Evolutionary conservation across 2,888 invertebrate genomes (phyloP).

Genomic region (Hirtodrosophila trivittata): DNA sequence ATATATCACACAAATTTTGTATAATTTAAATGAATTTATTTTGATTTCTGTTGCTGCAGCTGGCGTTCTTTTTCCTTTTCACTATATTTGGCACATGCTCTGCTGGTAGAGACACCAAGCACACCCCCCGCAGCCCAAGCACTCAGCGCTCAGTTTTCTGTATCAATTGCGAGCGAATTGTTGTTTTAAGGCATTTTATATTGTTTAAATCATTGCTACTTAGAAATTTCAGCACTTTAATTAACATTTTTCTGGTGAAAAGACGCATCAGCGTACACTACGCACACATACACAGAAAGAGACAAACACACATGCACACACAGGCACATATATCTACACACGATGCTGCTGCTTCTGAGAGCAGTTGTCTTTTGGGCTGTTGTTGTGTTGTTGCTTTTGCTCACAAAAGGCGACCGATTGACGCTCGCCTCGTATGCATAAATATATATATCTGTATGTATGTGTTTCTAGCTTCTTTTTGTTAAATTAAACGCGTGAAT

Average conservation of each 20-base stretch:
- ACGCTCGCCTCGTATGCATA: conserved; percentile 29
- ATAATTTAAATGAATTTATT: conserved; percentile 4
- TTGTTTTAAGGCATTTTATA: conserved; percentile 17
- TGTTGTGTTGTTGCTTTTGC: conserved; percentile 35
- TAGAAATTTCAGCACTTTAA: conserved; percentile 49
- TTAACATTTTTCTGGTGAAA: conserved; percentile 69
- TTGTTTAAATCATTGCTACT: conserved; percentile 34
- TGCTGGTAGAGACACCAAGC: background rate
- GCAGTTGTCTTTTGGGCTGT: conserved; percentile 28
- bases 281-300: conserved; percentile 20
- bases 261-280: conserved; percentile 28
- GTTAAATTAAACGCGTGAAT: conserved; percentile 14
- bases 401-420: conserved; percentile 17
- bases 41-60: background rate
- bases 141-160: conserved; percentile 24
- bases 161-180: conserved; percentile 15
- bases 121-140: conserved; percentile 17
- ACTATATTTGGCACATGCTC: background rate
- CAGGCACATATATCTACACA: conserved; percentile 39
- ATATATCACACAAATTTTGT: conserved; percentile 1
- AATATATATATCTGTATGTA: conserved; percentile 17
- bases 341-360: conserved; percentile 57
- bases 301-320: conserved; percentile 24
- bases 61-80: conserved; percentile 3
- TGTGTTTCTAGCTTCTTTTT: conserved; percentile 11